phyloP scores from a whole-genome alignment of 2,113 vertebrate genomes.

The Grus americana region DNA sequence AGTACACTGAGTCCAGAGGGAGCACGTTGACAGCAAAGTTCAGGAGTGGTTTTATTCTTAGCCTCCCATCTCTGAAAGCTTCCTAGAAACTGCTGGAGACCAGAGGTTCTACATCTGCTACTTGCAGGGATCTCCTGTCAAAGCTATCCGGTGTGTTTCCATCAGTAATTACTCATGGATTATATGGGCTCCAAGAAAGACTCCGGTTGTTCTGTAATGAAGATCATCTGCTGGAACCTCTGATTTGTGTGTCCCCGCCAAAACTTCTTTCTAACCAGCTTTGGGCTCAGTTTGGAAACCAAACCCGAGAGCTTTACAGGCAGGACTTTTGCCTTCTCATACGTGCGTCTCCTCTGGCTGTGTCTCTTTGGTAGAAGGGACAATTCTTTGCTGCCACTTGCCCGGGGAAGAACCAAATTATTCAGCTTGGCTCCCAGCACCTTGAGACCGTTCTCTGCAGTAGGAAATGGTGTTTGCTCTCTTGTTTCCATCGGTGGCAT shows the following conservation, averaged over 20 bases:
- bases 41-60: background rate
- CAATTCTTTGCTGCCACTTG: background rate
- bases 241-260: no score
- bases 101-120: background rate
- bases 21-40: background rate
- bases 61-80: background rate
- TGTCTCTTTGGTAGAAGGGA: background rate
- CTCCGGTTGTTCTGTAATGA: background rate
- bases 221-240: background rate
- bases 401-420: background rate
- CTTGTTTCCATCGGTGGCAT: fast-evolving
- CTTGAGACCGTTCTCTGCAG: fast-evolving
- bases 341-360: background rate
- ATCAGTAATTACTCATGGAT: background rate
- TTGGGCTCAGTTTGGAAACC: background rate
- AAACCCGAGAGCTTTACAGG: background rate
- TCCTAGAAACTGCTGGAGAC: background rate
- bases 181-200: background rate
- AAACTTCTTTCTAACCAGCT: background rate
- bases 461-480: fast-evolving
- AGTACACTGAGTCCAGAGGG: fast-evolving
- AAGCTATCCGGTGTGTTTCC: background rate
- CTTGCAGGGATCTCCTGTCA: background rate
- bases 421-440: background rate
- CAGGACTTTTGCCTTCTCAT: background rate